Evolutionary conservation across 2,888 invertebrate species (phyloP).

Genomic region (Eutolmus rufibarbis): DNA sequence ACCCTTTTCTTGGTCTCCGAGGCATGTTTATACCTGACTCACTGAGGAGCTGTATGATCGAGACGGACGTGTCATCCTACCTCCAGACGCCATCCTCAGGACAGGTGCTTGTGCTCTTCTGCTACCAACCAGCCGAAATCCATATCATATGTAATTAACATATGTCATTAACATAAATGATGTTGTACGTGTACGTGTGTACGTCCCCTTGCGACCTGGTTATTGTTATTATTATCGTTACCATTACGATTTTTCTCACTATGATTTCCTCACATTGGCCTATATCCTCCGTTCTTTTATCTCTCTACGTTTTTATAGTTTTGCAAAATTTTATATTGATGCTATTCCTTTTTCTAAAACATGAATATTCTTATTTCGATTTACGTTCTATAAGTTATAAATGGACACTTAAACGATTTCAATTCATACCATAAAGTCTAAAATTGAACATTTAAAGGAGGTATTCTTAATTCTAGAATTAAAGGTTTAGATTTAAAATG

Average conservation of each 20-base stretch:
- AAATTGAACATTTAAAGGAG: too few species aligned
- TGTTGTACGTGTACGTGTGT: constrained; percentile 52
- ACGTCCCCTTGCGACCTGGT: constrained; percentile 48
- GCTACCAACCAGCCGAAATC: constrained; percentile 56
- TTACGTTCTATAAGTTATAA: too few species aligned
- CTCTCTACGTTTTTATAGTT: background rate
- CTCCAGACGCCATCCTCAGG: constrained; percentile 94
- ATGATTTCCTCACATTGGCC: background rate
- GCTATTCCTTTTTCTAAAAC: too few species aligned
- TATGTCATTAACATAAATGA: constrained; percentile 57
- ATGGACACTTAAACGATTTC: too few species aligned
- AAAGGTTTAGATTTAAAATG: too few species aligned
- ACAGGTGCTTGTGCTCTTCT: constrained; percentile 72
- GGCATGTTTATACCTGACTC: constrained; percentile 91
- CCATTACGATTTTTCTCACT: background rate
- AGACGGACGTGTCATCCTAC: constrained; percentile 93
- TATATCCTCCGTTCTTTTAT: background rate
- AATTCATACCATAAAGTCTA: too few species aligned
- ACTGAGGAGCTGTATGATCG: constrained; percentile 94
- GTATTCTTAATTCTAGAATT: too few species aligned
- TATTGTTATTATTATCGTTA: constrained; percentile 20
- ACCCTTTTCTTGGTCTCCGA: constrained; percentile 43
- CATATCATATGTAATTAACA: constrained; percentile 57
- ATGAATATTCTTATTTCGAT: too few species aligned
- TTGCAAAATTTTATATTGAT: too few species aligned